Evolutionary conservation across 2,888 invertebrate species (phyloP), one percentile per base, ranked within the genome.

Genomic region (Galeruca laticollis): DNA sequence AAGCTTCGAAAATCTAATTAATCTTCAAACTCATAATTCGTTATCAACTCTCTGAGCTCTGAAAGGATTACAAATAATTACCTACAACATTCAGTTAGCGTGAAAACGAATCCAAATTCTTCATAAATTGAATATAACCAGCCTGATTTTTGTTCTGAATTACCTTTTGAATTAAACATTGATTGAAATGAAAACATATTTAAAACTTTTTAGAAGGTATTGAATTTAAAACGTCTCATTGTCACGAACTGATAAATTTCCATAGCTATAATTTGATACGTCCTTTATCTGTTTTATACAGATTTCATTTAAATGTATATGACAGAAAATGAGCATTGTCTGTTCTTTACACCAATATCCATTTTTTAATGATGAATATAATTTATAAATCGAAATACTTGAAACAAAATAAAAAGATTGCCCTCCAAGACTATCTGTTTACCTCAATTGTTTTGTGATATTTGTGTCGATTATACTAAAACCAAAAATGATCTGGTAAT

Each of bases 61-160:
- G n/a, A n/a, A 40, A n/a, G 40, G 40, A 40, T 40, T 40, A n/a
- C 40, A 40, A 40, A 40, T 40, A n/a, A 40, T 40, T 40, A n/a
- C n/a, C n/a, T n/a, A 40, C n/a, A 40, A 40, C 40, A 40, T 40
- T 40, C n/a, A 40, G 40, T 40, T 40, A 40, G 40, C 40, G 40
- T n/a, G 40, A n/a, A 37, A 40, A 40, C 40, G 40, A 40, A n/a
- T 40, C 40, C n/a, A n/a, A n/a, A 40, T n/a, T 40, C n/a, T 40
- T 40, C 26, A 26, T 26, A 26, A 26, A 26, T 26, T 1, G 4
- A 6, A 26, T n/a, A 40, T 40, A 40, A 40, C n/a, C 13, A 40
- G 13, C n/a, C 40, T 5, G 40, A 6, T 5, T 40, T 40, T 40
- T 40, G 40, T 40, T 40, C 40, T n/a, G n/a, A 40, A 40, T 40